Base-by-base conservation (phyloP, 2,797 vertebrate species). In the Sciurus vulgaris region DNA sequence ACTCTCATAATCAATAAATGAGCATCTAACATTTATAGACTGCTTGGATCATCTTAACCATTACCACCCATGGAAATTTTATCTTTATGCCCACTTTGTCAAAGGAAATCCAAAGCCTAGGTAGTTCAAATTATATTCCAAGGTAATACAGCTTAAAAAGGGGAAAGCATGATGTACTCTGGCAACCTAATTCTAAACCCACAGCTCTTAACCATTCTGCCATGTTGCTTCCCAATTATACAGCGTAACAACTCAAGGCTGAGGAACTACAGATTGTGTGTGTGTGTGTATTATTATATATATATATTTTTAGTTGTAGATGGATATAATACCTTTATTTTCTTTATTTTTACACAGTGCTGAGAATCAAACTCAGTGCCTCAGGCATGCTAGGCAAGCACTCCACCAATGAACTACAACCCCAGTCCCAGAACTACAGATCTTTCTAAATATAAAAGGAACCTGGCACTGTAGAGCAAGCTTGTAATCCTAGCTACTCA, bases 101-200 rank as follows among this genome's bases (percentile, higher is more conserved):
- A 47, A 85, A 95, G 49, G 44, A 88, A 94, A 95, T 30, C n/a
- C 35, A 85, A 72, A 87, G 26, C 11, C 74, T 59, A 22, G 41
- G 54, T 11, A 82, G 14, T 12, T 24, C 35, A 83, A 76, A 5
- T 87, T 81, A 54, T 24, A 88, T 7, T 10, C 33, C 41, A 92
- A 33, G 18, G 73, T 24, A 7, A 67, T 22, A 88, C 1, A 74
- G 35, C 2, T 72, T 28, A 79, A 82, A 56, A 76, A 17, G 1
- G 28, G 26, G 10, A 86, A n/a, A 38, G 11, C 35, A n/a, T 14
- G 8, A 90, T 30, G 13, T 76, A 82, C 38, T 3, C 65, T 59
- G 26, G n/a, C 41, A 65, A 41, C 47, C 17, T n/a, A 9, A 10
- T 38, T 65, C 73, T 67, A 56, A 63, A 77, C 17, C 18, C 33